Conservation (phyloP, 1,140 invertebrate species). For the Triops cancriformis region DNA sequence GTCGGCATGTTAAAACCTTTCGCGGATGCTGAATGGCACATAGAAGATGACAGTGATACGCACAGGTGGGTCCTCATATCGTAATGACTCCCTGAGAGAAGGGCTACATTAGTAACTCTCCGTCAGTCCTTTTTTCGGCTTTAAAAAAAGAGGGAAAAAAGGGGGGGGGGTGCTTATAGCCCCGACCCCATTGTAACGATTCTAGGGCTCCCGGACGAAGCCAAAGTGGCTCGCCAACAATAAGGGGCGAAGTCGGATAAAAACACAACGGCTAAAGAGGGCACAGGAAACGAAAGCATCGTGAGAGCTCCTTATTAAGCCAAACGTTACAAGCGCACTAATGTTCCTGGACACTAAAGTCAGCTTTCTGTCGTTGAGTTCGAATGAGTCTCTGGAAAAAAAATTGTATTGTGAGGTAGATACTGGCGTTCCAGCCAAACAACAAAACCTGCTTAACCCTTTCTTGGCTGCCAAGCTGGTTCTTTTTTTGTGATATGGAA, state of each 20-base stretch:
- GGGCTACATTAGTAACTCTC: background rate
- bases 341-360: background rate
- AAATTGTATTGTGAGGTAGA: background rate
- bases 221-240: background rate
- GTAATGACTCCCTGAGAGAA: background rate
- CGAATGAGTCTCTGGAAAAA: background rate
- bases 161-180: background rate
- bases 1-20: background rate
- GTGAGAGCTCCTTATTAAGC: conserved; percentile 13
- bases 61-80: background rate
- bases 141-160: background rate
- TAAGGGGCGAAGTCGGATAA: background rate
- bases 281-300: conserved; percentile 2
- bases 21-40: background rate
- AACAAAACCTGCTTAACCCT: conserved; percentile 10
- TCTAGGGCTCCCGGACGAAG: background rate
- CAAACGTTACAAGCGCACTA: background rate
- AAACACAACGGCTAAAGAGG: background rate
- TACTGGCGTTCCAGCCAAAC: background rate
- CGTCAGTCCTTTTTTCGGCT: background rate
- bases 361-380: background rate
- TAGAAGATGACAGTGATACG: background rate
- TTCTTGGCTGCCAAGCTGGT: background rate
- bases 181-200: background rate
- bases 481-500: background rate